Evolutionary conservation across 2,113 vertebrate genomes (phyloP).

Genomic region (Python bivittatus): DNA sequence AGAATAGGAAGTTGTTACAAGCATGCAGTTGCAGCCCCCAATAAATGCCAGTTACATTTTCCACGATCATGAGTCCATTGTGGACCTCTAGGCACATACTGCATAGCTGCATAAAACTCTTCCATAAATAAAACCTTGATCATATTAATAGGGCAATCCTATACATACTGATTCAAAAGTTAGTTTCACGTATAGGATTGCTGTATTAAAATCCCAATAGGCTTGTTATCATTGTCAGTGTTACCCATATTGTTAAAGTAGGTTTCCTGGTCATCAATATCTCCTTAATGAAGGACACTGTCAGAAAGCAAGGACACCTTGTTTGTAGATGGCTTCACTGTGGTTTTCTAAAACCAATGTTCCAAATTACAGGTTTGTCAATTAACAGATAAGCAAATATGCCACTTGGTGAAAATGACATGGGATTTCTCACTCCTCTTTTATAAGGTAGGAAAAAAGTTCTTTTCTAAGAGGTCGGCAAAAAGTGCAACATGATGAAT

Average conservation of each 20-base stretch:
- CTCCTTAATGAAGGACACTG: not conserved
- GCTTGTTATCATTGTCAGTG: not conserved
- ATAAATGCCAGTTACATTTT: not conserved
- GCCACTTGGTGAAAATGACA: slow-evolving; percentile 89
- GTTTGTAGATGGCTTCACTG: not conserved
- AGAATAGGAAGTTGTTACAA: too few species aligned
- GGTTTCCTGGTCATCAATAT: not conserved
- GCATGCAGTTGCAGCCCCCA: too few species aligned
- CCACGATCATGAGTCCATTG: not conserved
- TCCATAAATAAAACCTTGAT: not conserved
- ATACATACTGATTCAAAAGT: not conserved
- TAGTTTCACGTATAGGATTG: not conserved
- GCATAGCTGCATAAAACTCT: not conserved
- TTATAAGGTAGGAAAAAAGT: slow-evolving; percentile 82
- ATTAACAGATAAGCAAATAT: slow-evolving; percentile 78
- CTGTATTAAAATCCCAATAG: not conserved
- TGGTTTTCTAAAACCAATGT: slow-evolving; percentile 10
- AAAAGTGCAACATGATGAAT: slow-evolving; percentile 6
- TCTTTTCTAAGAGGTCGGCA: not conserved
- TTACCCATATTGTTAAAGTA: not conserved
- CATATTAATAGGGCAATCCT: not conserved
- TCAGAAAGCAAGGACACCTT: not conserved
- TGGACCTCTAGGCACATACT: not conserved
- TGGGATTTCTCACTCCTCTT: slow-evolving; percentile 91
- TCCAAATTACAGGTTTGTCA: slow-evolving; percentile 79